Conservation (phyloP, 2,113 vertebrate species). For the Elachura formosa region DNA sequence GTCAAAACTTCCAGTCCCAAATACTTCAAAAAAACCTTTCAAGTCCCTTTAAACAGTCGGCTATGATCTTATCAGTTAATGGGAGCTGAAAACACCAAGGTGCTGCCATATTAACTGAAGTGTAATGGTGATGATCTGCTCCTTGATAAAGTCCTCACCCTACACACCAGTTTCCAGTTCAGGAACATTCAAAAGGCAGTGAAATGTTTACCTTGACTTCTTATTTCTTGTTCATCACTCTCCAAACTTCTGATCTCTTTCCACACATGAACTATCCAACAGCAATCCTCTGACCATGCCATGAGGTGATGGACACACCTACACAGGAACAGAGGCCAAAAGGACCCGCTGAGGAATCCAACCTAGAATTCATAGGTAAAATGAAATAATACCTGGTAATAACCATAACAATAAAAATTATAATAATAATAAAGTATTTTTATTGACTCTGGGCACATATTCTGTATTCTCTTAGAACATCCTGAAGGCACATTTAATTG, state of each 20-base stretch:
- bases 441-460: not conserved
- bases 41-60: not conserved
- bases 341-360: not conserved
- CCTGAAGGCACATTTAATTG: not conserved
- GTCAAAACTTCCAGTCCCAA: not conserved
- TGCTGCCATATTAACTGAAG: not conserved
- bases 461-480: not conserved
- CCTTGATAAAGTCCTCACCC: not conserved
- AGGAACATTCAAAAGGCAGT: not conserved
- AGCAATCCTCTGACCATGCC: not conserved
- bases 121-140: not conserved
- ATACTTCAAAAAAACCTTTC: not conserved
- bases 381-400: not conserved
- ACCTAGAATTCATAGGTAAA: not conserved
- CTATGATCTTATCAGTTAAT: not conserved
- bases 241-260: not conserved
- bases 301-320: not conserved
- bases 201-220: not conserved
- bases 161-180: not conserved
- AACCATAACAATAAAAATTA: not conserved
- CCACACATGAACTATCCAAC: fast-evolving
- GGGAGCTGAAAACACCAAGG: not conserved
- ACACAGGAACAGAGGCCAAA: not conserved
- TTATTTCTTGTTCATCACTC: not conserved
- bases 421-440: not conserved